Evolutionary conservation across 2,888 invertebrate genomes (phyloP).

Genomic region (Entomobrya multifasciata): DNA sequence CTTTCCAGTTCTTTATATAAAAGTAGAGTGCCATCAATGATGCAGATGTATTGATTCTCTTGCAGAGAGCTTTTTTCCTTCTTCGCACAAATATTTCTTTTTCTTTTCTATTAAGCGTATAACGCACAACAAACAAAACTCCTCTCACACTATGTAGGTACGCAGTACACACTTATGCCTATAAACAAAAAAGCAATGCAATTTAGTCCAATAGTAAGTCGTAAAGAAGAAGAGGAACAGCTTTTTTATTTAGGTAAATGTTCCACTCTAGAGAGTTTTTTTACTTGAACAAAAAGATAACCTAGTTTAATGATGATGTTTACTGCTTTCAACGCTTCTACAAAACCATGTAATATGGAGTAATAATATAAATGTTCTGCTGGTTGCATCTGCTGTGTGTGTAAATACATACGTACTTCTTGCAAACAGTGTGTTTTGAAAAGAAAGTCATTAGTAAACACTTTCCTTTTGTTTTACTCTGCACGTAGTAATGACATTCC

Average conservation of each 20-base stretch:
- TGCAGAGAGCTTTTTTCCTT: slow-evolving; percentile 53
- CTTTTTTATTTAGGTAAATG: not conserved
- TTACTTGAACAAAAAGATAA: slow-evolving; percentile 47
- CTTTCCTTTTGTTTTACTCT: slow-evolving; percentile 40
- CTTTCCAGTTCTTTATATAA: not conserved
- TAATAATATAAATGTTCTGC: not conserved
- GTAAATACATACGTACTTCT: not conserved
- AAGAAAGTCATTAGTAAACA: slow-evolving; percentile 67
- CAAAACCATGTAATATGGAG: not conserved
- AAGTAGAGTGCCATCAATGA: slow-evolving; percentile 58
- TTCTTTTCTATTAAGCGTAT: not conserved
- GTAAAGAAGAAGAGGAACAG: not conserved
- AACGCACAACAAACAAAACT: not conserved
- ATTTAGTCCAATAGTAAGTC: not conserved
- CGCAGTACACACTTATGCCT: not conserved
- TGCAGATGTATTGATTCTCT: slow-evolving; percentile 73
- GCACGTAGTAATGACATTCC: slow-evolving; percentile 40
- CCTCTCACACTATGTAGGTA: slow-evolving; percentile 32
- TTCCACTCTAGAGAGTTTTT: slow-evolving; percentile 34
- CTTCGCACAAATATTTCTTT: slow-evolving; percentile 35
- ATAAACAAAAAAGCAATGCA: slow-evolving; percentile 13
- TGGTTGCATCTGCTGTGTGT: not conserved
- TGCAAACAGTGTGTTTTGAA: slow-evolving; percentile 10
- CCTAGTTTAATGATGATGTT: slow-evolving; percentile 59
- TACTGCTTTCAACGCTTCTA: slow-evolving; percentile 41